Evolutionary conservation across 2,888 invertebrate species (phyloP).

Genomic region (Leucophenga maculata): DNA sequence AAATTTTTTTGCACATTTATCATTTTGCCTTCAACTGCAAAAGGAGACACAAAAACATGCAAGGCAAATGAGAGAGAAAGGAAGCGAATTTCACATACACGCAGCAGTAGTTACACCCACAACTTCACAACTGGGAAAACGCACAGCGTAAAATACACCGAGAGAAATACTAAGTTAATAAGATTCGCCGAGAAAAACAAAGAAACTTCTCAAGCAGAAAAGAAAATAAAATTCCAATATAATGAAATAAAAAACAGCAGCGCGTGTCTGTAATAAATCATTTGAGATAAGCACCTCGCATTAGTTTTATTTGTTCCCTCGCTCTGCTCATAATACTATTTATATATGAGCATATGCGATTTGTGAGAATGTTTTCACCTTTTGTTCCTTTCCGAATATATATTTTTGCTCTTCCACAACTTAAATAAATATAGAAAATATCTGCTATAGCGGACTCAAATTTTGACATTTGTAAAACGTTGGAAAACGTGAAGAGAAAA

Average conservation of each 20-base stretch:
- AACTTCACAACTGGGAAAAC: slow-evolving; percentile 22
- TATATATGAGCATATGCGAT: too few relatives aligned
- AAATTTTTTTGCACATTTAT: slow-evolving; percentile 66
- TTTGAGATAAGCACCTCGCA: background rate
- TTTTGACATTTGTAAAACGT: too few relatives aligned
- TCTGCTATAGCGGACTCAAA: too few relatives aligned
- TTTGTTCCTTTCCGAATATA: too few relatives aligned
- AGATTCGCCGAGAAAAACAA: slow-evolving; percentile 7
- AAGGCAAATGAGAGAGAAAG: slow-evolving; percentile 3
- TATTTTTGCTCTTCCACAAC: too few relatives aligned
- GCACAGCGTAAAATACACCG: slow-evolving; percentile 45
- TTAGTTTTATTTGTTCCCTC: slow-evolving; percentile 22
- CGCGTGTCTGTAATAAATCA: slow-evolving; percentile 20
- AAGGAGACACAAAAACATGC: slow-evolving; percentile 43
- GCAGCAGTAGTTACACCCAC: slow-evolving; percentile 55
- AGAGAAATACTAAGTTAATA: slow-evolving; percentile 48
- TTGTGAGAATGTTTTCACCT: too few relatives aligned
- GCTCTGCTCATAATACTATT: slow-evolving; percentile 14
- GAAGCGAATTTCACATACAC: slow-evolving; percentile 9
- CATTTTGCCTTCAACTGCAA: slow-evolving; percentile 61
- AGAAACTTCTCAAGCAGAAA: background rate
- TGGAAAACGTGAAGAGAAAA: too few relatives aligned
- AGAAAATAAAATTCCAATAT: background rate
- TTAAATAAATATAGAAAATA: too few relatives aligned
- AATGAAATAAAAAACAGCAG: background rate